A percentile compares a stretch with the other conserved stretches of the same genome.
phyloP scores from a whole-genome alignment of 2,113 vertebrate species.

The Antechinus flavipes region DNA sequence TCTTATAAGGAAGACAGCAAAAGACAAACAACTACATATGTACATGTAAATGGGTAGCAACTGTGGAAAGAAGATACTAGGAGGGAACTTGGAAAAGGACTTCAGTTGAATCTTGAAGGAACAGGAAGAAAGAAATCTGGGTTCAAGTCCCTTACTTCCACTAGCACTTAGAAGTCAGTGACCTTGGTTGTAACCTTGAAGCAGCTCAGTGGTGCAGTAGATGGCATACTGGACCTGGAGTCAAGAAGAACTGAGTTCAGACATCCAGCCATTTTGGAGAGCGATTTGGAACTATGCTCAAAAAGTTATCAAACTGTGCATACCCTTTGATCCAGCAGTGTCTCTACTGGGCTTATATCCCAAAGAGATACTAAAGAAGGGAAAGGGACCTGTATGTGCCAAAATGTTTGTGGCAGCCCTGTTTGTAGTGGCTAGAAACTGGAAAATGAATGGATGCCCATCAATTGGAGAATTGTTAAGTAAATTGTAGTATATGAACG shows the following conservation, averaged over 20 bases:
- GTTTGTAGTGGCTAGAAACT: too few relatives aligned
- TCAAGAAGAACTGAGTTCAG: neutral
- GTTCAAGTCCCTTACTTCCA: neutral
- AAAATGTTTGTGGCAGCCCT: too few relatives aligned
- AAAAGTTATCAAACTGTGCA: too few relatives aligned
- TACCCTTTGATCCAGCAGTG: too few relatives aligned
- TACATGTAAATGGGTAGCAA: neutral
- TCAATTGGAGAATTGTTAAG: too few relatives aligned
- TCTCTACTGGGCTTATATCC: too few relatives aligned
- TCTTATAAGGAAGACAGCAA: neutral
- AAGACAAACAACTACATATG: neutral
- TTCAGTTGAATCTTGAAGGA: neutral
- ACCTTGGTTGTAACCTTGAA: neutral
- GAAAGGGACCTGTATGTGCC: too few relatives aligned
- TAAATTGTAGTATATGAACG: too few relatives aligned
- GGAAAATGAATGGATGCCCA: too few relatives aligned
- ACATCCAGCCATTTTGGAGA: too few relatives aligned
- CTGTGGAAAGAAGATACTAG: neutral
- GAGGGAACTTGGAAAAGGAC: neutral
- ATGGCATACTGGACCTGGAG: neutral
- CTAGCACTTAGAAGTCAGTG: neutral
- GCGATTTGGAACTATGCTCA: too few relatives aligned
- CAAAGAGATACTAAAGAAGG: too few relatives aligned
- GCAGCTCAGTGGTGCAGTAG: neutral
- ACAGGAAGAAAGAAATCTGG: neutral